A percentile compares a stretch with the other conserved stretches of the same genome.
Conservation (phyloP, 1,140 invertebrate species). For the Neodiprion pinetum region DNA sequence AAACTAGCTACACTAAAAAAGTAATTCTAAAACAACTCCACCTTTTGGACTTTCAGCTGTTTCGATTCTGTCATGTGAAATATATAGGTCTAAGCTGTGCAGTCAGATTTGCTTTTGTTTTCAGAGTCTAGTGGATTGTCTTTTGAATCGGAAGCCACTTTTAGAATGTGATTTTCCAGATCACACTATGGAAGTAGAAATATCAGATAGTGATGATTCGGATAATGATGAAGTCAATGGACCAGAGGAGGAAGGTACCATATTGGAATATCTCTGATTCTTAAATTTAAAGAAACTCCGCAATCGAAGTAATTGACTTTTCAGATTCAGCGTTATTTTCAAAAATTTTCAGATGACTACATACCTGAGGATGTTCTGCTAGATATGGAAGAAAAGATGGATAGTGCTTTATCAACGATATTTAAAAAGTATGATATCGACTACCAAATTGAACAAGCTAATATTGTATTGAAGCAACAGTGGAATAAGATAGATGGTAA, state of each 20-base stretch:
- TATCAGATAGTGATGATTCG: constrained; percentile 63
- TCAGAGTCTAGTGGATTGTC: constrained; percentile 51
- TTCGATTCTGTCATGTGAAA: not conserved
- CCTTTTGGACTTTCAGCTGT: not conserved
- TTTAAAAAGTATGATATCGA: constrained; percentile 50
- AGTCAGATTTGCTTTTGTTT: constrained; percentile 27
- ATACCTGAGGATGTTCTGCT: constrained; percentile 44
- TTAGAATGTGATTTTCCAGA: constrained; percentile 62
- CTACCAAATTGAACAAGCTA: constrained; percentile 47
- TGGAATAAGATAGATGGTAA: constrained; percentile 45
- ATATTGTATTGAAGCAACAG: constrained; percentile 38
- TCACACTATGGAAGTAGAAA: constrained; percentile 64
- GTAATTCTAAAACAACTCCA: constrained; percentile 15
- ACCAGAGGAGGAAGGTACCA: constrained; percentile 27
- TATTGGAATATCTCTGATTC: not conserved
- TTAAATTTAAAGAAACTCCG: constrained; percentile 6
- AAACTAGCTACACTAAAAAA: not conserved
- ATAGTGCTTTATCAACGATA: constrained; percentile 40
- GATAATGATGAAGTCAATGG: constrained; percentile 52
- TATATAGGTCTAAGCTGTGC: constrained; percentile 19
- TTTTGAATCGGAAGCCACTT: constrained; percentile 54
- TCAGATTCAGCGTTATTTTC: not conserved
- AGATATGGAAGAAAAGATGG: constrained; percentile 45
- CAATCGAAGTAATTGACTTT: no score
- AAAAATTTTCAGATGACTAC: constrained; percentile 39